Evolutionary conservation across 2,113 vertebrate species (phyloP), one percentile per base, ranked within the genome.

Genomic region (Limanda limanda): DNA sequence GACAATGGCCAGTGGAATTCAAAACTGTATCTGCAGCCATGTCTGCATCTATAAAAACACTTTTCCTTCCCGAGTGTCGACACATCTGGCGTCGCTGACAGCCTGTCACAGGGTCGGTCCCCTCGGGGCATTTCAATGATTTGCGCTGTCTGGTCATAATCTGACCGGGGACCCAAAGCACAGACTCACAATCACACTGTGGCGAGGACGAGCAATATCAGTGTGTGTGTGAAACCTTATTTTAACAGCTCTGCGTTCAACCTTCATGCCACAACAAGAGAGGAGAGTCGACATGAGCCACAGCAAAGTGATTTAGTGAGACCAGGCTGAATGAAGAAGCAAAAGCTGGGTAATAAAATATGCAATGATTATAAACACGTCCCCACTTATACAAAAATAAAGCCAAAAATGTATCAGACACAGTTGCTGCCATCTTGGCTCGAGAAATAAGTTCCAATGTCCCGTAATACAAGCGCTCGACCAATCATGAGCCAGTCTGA

Each of bases 11-110:
- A 12, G 11, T 3, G 2, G 11, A 9, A 12, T 40, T 40, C 40
- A 12, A 58, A 68, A 40, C n/a, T n/a, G 51, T 4, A 51, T 74
- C 57, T 35, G 66, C 59, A 61, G 10, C 68, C 60, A 12, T 45
- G 67, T 52, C 5, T 51, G 55, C 51, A 51, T 69, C 55, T 47
- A 35, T 42, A 75, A 68, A 80, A 70, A 61, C 66, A 73, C 74
- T 66, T 83, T 79, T 18, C 73, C 42, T 27, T 62, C 66, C 71
- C 42, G 45, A 71, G 68, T 76, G 66, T 68, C 52, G 48, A 66
- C 78, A 78, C 75, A 68, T 77, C 45, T 74, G 75, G 68, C 21
- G 76, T 79, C 75, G 65, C 27, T 37, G 76, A 68, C 75, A 58
- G 74, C 21, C 78, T 23, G 74, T 48, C 61, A 71, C 60, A 25